Evolutionary conservation across 2,888 invertebrate genomes (phyloP).

Genomic region (Eucera pruinosa): DNA sequence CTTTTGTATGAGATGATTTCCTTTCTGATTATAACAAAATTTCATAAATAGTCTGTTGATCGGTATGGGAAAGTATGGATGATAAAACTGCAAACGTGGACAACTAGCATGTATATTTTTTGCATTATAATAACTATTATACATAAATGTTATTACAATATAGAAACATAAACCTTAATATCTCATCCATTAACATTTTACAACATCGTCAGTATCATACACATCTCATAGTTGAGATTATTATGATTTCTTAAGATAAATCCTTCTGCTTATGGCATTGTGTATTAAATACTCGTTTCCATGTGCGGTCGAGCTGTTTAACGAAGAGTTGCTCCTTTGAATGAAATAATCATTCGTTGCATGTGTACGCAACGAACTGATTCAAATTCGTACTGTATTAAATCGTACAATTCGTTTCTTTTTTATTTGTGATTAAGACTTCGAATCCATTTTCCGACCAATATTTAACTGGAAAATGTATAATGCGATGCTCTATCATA

Average conservation of each 20-base stretch:
- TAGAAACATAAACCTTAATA: slow-evolving; percentile 81
- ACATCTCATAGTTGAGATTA: slow-evolving; percentile 58
- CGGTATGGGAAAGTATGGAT: not conserved
- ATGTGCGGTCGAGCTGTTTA: slow-evolving; percentile 8
- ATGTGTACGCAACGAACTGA: slow-evolving; percentile 6
- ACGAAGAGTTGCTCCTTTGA: slow-evolving; percentile 5
- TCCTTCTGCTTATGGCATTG: slow-evolving; percentile 33
- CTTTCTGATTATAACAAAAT: too few relatives aligned
- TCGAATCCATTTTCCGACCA: slow-evolving; percentile 1
- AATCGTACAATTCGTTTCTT: slow-evolving; percentile 6
- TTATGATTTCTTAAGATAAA: slow-evolving; percentile 51
- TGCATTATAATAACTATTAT: slow-evolving; percentile 78
- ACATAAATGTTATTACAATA: slow-evolving; percentile 82
- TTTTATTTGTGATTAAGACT: not conserved
- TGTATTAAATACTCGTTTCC: slow-evolving; percentile 19
- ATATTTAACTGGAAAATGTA: slow-evolving; percentile 19
- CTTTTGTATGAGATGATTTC: too few relatives aligned
- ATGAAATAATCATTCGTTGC: slow-evolving; percentile 16
- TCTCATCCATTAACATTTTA: slow-evolving; percentile 77
- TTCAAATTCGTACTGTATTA: not conserved
- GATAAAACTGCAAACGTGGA: slow-evolving; percentile 58
- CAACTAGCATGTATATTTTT: slow-evolving; percentile 80
- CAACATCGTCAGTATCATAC: slow-evolving; percentile 69
- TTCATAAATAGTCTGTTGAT: not conserved
- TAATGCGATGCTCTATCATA: slow-evolving; percentile 5